phyloP scores from a whole-genome alignment of 2,113 vertebrate species.

The Proteles cristata region DNA sequence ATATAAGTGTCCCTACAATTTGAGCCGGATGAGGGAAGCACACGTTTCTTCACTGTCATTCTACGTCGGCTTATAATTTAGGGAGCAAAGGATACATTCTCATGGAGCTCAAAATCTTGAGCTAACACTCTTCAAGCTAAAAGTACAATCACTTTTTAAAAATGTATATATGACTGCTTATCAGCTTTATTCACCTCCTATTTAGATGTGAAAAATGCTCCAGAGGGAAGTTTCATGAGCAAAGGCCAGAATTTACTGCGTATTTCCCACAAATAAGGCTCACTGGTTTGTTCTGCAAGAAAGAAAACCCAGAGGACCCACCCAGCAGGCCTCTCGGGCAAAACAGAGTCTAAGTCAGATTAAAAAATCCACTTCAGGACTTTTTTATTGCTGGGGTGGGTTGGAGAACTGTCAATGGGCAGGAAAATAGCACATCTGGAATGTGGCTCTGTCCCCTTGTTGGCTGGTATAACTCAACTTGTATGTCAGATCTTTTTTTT shows the following conservation, averaged over 20 bases:
- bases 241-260: slow-evolving; percentile 77
- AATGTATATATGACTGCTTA: slow-evolving; percentile 78
- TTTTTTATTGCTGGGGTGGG: slow-evolving; percentile 85
- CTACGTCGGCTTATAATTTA: slow-evolving; percentile 46
- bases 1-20: slow-evolving; percentile 37
- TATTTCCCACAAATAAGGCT: slow-evolving; percentile 80
- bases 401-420: slow-evolving; percentile 87
- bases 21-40: slow-evolving; percentile 53
- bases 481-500: slow-evolving; percentile 77
- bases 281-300: slow-evolving; percentile 80
- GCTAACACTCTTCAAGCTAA: not conserved
- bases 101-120: slow-evolving; percentile 55
- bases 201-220: slow-evolving; percentile 79
- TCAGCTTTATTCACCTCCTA: slow-evolving; percentile 80
- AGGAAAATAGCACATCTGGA: slow-evolving; percentile 88
- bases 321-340: slow-evolving; percentile 78
- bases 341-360: slow-evolving; percentile 84
- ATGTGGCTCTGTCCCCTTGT: slow-evolving; percentile 83
- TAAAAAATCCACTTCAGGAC: slow-evolving; percentile 84
- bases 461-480: slow-evolving; percentile 87
- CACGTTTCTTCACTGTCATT: slow-evolving; percentile 8
- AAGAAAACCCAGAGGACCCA: slow-evolving; percentile 83
- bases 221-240: slow-evolving; percentile 75
- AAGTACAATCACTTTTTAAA: slow-evolving; percentile 64
- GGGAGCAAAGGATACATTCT: slow-evolving; percentile 29